Percentiles rank a stretch among this genome's conserved stretches.
Evolutionary conservation across 2,113 vertebrate species (phyloP).

Genomic region (Rhinolophus sinicus): DNA sequence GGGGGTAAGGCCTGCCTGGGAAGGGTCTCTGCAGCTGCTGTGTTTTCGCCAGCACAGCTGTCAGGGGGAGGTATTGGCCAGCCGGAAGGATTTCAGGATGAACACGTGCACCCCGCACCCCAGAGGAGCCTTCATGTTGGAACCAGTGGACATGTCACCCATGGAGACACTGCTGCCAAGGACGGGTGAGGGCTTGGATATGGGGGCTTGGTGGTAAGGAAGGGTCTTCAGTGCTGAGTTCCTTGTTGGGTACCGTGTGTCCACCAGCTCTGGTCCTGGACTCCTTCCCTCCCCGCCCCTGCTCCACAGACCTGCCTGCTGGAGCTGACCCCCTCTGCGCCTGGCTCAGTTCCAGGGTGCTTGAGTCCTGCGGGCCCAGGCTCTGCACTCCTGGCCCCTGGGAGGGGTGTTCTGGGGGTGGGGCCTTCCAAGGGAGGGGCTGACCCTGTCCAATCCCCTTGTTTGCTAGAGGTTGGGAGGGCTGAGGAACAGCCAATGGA

Average conservation of each 20-base stretch:
- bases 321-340: not conserved
- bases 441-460: not conserved
- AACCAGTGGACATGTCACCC: conserved; percentile 63
- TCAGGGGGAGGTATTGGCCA: conserved; percentile 91
- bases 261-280: not conserved
- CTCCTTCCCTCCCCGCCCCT: not conserved
- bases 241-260: rapidly evolving
- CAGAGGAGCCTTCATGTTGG: conserved; percentile 87
- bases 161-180: not conserved
- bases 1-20: not conserved
- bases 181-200: conserved; percentile 33
- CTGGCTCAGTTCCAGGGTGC: not conserved
- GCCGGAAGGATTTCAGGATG: conserved; percentile 93
- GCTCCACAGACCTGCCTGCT: not conserved
- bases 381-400: not conserved
- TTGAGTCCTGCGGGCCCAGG: not conserved
- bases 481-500: conserved; percentile 55
- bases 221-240: not conserved
- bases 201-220: not conserved
- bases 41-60: conserved; percentile 79
- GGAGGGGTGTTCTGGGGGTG: not conserved
- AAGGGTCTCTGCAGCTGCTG: not conserved
- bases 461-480: not conserved
- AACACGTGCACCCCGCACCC: conserved; percentile 87
- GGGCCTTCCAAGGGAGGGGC: rapidly evolving